Evolutionary conservation across 2,888 invertebrate genomes (phyloP), one percentile per base, ranked within the genome.

Genomic region (Agrotis ipsilon): DNA sequence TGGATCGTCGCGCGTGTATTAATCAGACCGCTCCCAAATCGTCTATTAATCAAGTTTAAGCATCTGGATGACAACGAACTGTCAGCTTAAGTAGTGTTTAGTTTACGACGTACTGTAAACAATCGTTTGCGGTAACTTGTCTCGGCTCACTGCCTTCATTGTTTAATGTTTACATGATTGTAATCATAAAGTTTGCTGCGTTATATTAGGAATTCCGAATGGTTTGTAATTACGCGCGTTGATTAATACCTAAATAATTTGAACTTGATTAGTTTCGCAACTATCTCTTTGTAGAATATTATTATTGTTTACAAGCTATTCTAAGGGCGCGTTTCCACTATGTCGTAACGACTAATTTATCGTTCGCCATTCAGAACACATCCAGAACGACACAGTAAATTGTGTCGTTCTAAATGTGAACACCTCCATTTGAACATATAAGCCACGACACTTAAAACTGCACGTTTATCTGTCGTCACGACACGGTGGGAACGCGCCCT

Each of bases 41-140:
- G 92, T 89, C 95, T 91, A 96, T 96, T 95, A 95, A 95, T 96
- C 96, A 96, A 92, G 93, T 93, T 93, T 90, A 94, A 95, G 94
- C 94, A 93, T 94, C 94, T 94, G 92, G 92, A 92, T 94, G 96
- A 95, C 96, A 95, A 93, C 89, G 86, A 90, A 92, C 93, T 95
- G 96, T 95, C 95, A 92, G 92, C 91, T 92, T 94, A 94, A 95
- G 93, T 94, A 94, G 94, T 94, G 92, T 94, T 95, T 95, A 93
- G 95, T 94, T 93, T 92, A 92, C 89, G 91, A 87, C 89, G 88
- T 83, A 87, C 84, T 88, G 90, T 92, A 94, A 94, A 94, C 94
- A 94, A 92, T 93, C 87, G 92, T 92, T 92, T 93, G 94, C 87
- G 93, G 89, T 90, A 88, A 89, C 89, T 92, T 89, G 91, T 89